Evolutionary conservation across 1,140 invertebrate genomes (phyloP), one percentile per base, ranked within the genome.

Genomic region (Bombus confusus): DNA sequence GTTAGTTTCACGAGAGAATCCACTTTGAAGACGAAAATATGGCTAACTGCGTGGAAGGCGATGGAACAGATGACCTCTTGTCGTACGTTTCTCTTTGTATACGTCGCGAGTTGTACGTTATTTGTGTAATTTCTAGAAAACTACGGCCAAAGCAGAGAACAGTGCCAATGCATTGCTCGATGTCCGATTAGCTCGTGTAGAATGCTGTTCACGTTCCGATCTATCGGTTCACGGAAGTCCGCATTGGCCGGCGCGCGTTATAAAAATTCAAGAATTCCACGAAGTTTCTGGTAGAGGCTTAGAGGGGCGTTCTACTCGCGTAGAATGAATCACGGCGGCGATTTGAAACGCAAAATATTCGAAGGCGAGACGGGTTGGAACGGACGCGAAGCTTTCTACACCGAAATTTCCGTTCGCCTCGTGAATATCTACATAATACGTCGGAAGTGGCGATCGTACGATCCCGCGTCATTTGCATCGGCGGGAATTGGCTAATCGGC

Each of bases 401-500:
- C 80, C 80, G 66, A 84, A 84, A 84, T 84, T 69, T 84, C 62
- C 81, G 81, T 83, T 39, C 41, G 34, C 34, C 31, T 43, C 34
- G 41, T 28, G 73, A 57, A 76, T 57, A 77, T 83, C 64, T 83
- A 71, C 73, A 78, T 78, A 78, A 78, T 78, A 75, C 74, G 82
- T 83, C 82, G 82, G 82, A 83, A 83, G 75, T 78, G 82, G 64
- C 74, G 82, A n/a, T 83, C 74, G 64, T 78, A 83, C 74, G 82
- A 83, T 83, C 73, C 64, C 64, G 71, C 71, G 69, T 82, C 52
- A 84, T 84, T 84, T 84, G 75, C 82, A 84, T 78, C 75, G 66
- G 25, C 66, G 71, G 47, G 75, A 84, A 84, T 84, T 84, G 82
- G 82, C 75, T 84, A 79, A 84, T 84, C 82, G 82, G 31, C 64